Evolutionary conservation across 2,797 vertebrate genomes (phyloP).

Genomic region (Podargus strigoides): DNA sequence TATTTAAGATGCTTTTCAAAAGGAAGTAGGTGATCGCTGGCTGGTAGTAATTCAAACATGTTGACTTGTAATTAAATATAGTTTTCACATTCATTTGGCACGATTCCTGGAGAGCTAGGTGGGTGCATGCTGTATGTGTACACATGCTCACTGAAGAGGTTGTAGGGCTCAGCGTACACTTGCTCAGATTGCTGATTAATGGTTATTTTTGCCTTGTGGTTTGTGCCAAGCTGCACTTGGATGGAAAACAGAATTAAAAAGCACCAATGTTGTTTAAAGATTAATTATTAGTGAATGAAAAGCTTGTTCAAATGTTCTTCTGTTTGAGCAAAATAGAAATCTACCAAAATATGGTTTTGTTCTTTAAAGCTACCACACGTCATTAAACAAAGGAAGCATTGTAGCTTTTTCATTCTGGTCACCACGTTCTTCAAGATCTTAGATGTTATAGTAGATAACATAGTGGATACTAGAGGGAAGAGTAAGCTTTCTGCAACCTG

Average conservation of each 20-base stretch:
- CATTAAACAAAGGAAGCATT: background rate
- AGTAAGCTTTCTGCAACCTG: background rate
- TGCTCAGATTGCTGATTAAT: conserved; percentile 14
- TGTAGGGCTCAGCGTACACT: background rate
- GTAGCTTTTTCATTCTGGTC: background rate
- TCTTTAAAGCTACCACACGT: background rate
- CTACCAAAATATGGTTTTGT: background rate
- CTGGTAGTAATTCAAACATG: background rate
- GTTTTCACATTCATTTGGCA: background rate
- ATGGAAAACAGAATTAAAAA: background rate
- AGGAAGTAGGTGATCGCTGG: background rate
- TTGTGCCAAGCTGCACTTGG: conserved; percentile 5
- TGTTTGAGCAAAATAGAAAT: background rate
- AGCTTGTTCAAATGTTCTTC: background rate
- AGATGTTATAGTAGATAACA: background rate
- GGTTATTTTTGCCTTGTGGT: background rate
- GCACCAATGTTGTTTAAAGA: background rate
- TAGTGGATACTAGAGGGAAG: background rate
- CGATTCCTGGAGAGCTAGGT: background rate
- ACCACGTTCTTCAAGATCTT: background rate
- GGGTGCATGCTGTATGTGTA: background rate
- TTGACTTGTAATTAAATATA: background rate
- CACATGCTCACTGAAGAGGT: background rate
- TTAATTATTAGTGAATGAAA: conserved; percentile 6
- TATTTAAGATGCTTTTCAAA: background rate